Percentiles rank a stretch among this genome's conserved stretches.
These are phyloP conservation scores for Caerostris extrusa DNA, from an alignment of 1,140 invertebrate genomes.

Conservation along the genomic window DNA sequence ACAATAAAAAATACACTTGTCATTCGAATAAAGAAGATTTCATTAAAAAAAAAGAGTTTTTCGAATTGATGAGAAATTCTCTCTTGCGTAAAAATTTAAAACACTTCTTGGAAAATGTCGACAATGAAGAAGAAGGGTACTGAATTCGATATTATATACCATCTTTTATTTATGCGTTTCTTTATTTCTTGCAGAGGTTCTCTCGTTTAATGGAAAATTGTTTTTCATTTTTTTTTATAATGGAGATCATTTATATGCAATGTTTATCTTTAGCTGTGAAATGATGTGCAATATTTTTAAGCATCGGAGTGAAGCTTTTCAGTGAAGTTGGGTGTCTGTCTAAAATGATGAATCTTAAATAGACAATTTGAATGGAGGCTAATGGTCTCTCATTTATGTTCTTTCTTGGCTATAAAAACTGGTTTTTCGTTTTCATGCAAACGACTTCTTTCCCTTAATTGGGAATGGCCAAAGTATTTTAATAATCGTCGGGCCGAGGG, in stretches of 20 bases:
- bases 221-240: slow-evolving; percentile 37
- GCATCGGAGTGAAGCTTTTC: background rate
- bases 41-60: slow-evolving; percentile 73
- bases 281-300: slow-evolving; percentile 47
- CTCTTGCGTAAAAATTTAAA: slow-evolving; percentile 71
- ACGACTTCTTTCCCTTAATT: slow-evolving; percentile 9
- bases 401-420: slow-evolving; percentile 33
- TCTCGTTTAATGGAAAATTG: slow-evolving; percentile 34
- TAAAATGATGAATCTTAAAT: slow-evolving; percentile 15
- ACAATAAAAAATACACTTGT: slow-evolving; percentile 68
- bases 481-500: background rate
- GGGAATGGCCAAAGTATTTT: slow-evolving; percentile 1
- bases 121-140: slow-evolving; percentile 46
- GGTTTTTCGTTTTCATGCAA: background rate
- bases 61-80: slow-evolving; percentile 73
- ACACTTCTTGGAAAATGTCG: slow-evolving; percentile 36
- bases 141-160: slow-evolving; percentile 60
- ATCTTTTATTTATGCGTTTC: slow-evolving; percentile 16
- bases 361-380: slow-evolving; percentile 14
- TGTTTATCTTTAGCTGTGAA: slow-evolving; percentile 26
- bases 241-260: slow-evolving; percentile 33
- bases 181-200: background rate
- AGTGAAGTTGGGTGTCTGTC: background rate
- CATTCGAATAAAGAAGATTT: slow-evolving; percentile 68
- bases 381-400: background rate